Percentiles rank a stretch among this genome's conserved stretches.
Evolutionary conservation across 2,113 vertebrate species (phyloP).

Genomic region (Lipotes vexillifer): DNA sequence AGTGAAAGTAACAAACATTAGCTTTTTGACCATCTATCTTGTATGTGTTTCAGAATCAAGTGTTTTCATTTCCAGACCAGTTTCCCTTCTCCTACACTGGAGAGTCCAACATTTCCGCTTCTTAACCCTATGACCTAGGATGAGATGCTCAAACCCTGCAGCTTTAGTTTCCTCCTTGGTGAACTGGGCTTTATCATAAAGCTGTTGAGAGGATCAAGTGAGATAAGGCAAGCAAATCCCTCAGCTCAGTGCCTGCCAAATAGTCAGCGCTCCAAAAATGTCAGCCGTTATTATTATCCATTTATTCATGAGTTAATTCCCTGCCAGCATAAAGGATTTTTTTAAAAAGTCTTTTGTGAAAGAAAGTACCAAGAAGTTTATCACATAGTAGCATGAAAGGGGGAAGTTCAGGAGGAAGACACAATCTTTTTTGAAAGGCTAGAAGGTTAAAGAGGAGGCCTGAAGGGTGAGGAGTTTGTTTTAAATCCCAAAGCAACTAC

Average conservation of each 20-base stretch:
- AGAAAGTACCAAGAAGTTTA: constrained; percentile 59
- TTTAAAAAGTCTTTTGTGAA: constrained; percentile 40
- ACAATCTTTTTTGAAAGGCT: background rate
- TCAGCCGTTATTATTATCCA: constrained; percentile 72
- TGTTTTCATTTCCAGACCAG: background rate
- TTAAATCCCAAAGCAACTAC: background rate
- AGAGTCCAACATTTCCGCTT: background rate
- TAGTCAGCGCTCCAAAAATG: constrained; percentile 63
- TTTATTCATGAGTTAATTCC: constrained; percentile 72
- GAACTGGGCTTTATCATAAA: constrained; percentile 44
- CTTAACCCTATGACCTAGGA: background rate
- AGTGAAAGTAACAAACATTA: background rate
- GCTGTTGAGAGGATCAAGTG: constrained; percentile 56
- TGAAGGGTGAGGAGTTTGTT: accelerated
- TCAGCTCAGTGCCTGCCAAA: constrained; percentile 58
- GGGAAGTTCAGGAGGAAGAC: background rate
- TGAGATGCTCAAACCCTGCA: background rate
- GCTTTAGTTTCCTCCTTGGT: background rate
- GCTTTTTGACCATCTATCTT: background rate
- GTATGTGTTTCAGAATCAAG: background rate
- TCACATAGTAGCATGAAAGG: constrained; percentile 16
- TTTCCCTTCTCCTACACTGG: background rate
- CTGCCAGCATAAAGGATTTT: constrained; percentile 63
- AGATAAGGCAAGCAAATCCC: constrained; percentile 66
- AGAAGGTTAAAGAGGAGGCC: background rate